These are phyloP conservation scores for Anomalospiza imberbis DNA, from an alignment of 2,797 vertebrate species.

Conservation along the genomic window DNA sequence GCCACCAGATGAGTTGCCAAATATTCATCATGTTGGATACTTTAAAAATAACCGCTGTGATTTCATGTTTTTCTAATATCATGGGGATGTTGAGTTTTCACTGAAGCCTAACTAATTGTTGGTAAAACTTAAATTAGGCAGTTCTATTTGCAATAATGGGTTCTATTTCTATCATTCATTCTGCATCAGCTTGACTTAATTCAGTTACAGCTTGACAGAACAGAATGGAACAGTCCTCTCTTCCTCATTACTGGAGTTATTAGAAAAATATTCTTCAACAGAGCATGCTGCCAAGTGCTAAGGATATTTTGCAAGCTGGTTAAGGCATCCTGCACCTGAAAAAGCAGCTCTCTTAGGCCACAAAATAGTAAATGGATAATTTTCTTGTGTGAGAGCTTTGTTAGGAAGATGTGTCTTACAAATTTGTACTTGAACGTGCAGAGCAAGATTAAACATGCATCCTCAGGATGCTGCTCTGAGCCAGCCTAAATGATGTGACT, in stretches of 20 bases:
- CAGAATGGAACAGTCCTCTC: slow-evolving; percentile 11
- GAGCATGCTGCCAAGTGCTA: neutral
- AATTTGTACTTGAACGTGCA: neutral
- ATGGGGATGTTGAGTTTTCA: slow-evolving; percentile 52
- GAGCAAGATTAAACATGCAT: accelerated
- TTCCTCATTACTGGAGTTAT: neutral
- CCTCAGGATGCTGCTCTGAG: neutral
- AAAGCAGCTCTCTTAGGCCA: neutral
- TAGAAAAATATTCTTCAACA: neutral
- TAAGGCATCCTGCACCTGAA: neutral
- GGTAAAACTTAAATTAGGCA: slow-evolving; percentile 37
- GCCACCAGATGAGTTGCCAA: slow-evolving; percentile 36
- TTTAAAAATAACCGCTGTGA: slow-evolving; percentile 55
- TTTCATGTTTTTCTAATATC: slow-evolving; percentile 65
- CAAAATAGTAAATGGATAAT: neutral
- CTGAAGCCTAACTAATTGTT: slow-evolving; percentile 52
- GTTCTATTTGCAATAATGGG: slow-evolving; percentile 17
- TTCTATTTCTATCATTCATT: slow-evolving; percentile 58
- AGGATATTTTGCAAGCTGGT: neutral
- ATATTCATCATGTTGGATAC: slow-evolving; percentile 36
- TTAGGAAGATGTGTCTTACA: neutral
- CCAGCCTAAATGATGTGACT: neutral
- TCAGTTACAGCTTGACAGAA: slow-evolving; percentile 22
- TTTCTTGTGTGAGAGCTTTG: neutral
- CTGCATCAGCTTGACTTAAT: slow-evolving; percentile 46